A percentile compares a stretch with the other conserved stretches of the same genome.
These are phyloP conservation scores for Salticus scenicus DNA, from an alignment of 2,888 invertebrate genomes.

Conservation along the genomic window DNA sequence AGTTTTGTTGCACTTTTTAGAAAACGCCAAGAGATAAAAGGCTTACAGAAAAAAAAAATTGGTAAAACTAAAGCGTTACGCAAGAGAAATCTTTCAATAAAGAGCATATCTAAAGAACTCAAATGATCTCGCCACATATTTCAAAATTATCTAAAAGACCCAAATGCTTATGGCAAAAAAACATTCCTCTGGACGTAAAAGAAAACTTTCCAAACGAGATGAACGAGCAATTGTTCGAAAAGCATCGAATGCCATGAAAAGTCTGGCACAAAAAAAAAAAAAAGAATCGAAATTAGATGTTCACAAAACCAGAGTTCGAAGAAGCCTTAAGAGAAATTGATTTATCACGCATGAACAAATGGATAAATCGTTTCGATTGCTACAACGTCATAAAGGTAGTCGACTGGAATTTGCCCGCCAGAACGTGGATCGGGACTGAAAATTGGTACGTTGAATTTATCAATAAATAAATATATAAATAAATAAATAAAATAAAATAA, in stretches of 20 bases:
- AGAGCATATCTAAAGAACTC: not conserved
- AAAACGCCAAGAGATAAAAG: not conserved
- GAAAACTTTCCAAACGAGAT: not conserved
- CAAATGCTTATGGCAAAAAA: conserved; percentile 10
- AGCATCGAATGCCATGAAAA: not conserved
- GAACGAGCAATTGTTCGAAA: not conserved
- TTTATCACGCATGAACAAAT: not conserved
- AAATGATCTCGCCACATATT: not conserved
- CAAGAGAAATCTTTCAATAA: not conserved
- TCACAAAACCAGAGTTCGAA: not conserved
- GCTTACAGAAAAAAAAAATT: not conserved
- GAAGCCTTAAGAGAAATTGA: conserved; percentile 2
- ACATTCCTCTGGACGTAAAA: not conserved
- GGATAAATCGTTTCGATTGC: not conserved
- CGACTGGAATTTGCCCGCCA: no score
- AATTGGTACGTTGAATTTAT: no score
- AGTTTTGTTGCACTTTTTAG: conserved; percentile 3
- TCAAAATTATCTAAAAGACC: not conserved
- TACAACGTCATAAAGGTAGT: not conserved
- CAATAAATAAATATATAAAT: no score
- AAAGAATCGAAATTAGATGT: not conserved
- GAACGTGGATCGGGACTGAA: no score
- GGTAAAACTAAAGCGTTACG: not conserved
- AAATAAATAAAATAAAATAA: no score
- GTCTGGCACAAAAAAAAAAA: not conserved